Base-by-base conservation (phyloP, 1,140 invertebrate genomes). In the Drosophila fuyamai region DNA sequence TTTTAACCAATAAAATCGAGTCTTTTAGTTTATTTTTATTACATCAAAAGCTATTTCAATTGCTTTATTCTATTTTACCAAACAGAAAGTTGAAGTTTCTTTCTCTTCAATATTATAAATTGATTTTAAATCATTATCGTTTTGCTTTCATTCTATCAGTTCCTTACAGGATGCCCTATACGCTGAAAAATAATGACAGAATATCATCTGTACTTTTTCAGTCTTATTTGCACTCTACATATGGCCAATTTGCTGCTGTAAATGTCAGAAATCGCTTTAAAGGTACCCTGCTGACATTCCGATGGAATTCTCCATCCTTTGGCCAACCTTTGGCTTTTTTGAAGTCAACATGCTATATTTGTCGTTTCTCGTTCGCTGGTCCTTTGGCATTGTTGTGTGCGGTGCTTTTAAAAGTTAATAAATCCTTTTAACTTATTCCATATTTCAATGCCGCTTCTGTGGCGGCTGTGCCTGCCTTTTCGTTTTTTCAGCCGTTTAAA, bases 341-440 rank as follows among this genome's bases (percentile, higher is more conserved):
- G 61, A 76, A 76, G 73, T 68, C 51, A 70, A 56, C 48, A 47
- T 29, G 48, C 54, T 57, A 47, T 70, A 79, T 78, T 66, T 79
- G 55, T 56, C 59, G 48, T 63, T 59, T 35, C 66, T 63, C 13
- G 65, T 29, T 76, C 41, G 48, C 56, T 61, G 77, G 61, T 77
- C 66, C 65, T 76, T 88, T 77, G 74, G 63, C 76, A 80, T 86
- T 86, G 83, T 86, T 88, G 76, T 88, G 72, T 83, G 83, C 48
- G 84, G 63, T 67, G 84, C 83, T 89, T 89, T 89, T 89, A 89
- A 89, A 82, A 84, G 84, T 89, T 89, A 89, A 89, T 89, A 89
- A 89, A 89, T 89, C 84, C 84, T 89, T 84, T 89, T 89, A 84
- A 84, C 85, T 81, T 84, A 75, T 89, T 75, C 84, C 80, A 89